These are phyloP conservation scores for Oxytorus armatus DNA, from an alignment of 2,888 invertebrate genomes.

Conservation along the genomic window DNA sequence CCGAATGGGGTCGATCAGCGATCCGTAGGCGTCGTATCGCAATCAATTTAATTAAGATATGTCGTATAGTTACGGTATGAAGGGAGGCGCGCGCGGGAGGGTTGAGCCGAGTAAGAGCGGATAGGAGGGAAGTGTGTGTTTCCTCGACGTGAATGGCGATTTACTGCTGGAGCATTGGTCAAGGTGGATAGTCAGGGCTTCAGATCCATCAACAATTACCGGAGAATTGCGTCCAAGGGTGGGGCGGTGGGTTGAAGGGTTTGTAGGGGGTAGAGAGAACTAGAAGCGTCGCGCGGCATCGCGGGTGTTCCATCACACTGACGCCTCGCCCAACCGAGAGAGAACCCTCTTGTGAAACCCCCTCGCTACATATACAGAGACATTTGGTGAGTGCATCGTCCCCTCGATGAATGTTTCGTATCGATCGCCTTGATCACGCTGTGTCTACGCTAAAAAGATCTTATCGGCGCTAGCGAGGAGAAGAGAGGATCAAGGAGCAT, in stretches of 20 bases:
- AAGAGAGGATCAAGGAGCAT: constrained; percentile 59
- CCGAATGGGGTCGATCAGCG: constrained; percentile 63
- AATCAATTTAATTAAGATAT: constrained; percentile 73
- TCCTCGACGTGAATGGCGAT: constrained; percentile 36
- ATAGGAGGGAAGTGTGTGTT: no score
- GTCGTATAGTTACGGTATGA: constrained; percentile 57
- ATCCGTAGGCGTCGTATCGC: constrained; percentile 70
- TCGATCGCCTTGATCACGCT: constrained; percentile 22
- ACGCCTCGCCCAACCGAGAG: constrained; percentile 41
- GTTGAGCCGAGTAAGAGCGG: no score
- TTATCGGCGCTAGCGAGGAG: constrained; percentile 8
- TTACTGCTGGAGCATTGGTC: constrained; percentile 40
- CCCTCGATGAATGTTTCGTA: constrained; percentile 27
- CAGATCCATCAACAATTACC: constrained; percentile 72
- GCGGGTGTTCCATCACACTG: constrained; percentile 58
- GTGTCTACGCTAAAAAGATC: constrained; percentile 46
- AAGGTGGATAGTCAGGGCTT: constrained; percentile 42
- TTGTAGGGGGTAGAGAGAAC: constrained; percentile 25
- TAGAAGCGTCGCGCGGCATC: constrained; percentile 5
- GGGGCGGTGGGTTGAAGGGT: no score
- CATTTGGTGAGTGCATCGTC: constrained; percentile 29
- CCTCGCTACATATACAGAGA: no score
- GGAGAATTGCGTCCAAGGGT: constrained; percentile 62
- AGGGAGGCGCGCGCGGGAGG: neutral
- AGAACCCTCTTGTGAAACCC: no score